phyloP scores from a whole-genome alignment of 2,113 vertebrate species.

The Geothlypis trichas region DNA sequence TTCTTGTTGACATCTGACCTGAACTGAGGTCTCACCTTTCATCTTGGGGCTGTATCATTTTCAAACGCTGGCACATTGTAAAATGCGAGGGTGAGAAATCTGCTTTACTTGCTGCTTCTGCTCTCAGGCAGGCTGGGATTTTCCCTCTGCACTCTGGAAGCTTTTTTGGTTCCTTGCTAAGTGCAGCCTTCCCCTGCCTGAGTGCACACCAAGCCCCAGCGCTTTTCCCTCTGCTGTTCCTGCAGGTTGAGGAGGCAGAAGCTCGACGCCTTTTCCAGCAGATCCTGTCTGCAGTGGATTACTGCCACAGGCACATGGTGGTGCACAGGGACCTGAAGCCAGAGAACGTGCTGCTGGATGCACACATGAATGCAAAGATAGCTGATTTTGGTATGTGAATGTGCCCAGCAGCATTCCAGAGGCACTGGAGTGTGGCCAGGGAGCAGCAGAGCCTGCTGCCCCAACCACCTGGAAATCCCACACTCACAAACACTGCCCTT shows the following conservation, averaged over 20 bases:
- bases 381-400: slow-evolving; percentile 91
- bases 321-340: slow-evolving; percentile 98
- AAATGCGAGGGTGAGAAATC: background rate
- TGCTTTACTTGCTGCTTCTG: background rate
- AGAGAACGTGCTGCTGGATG: slow-evolving; percentile 95
- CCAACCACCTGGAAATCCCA: background rate
- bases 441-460: background rate
- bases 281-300: slow-evolving; percentile 97
- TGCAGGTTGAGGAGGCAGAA: slow-evolving; percentile 91
- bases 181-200: background rate
- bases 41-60: background rate
- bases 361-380: slow-evolving; percentile 97
- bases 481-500: background rate
- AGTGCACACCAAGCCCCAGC: background rate
- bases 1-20: background rate
- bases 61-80: background rate
- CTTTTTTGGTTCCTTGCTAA: slow-evolving; percentile 11
- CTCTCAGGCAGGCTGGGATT: background rate
- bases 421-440: slow-evolving; percentile 13
- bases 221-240: background rate
- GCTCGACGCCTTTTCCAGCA: slow-evolving; percentile 97
- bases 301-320: slow-evolving; percentile 98
- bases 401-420: slow-evolving; percentile 30
- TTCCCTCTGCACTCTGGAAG: background rate
- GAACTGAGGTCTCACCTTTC: background rate